Base-by-base conservation (phyloP, 2,113 vertebrate species). In the Corvus cornix region DNA sequence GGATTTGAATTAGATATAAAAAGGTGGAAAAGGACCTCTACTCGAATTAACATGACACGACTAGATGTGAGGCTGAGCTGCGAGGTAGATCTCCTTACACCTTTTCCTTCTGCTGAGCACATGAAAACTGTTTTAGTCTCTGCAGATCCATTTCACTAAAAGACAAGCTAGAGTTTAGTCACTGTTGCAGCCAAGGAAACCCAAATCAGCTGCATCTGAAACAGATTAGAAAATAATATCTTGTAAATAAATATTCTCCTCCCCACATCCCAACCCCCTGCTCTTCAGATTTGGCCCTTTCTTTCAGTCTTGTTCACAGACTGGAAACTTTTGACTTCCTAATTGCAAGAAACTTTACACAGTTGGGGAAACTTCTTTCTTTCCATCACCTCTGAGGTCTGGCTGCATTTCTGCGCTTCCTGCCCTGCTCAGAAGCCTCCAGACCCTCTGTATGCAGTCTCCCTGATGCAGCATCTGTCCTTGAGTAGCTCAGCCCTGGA, bases 41-140 rank as follows among this genome's bases (percentile, higher is more conserved):
- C 16, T 68, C 49, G 58, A 75, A 58, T n/a, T 56, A 58, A 35
- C 1, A 2, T 41, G 28, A 21, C 31, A 24, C 0, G 0, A 56
- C 43, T 18, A 0, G 0, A 23, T 0, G 2, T 74, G 44, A 74
- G 46, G 26, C 48, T 56, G 35, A 56, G 26, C 37, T 73, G 35
- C 84, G 63, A 84, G 56, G 37, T 46, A 53, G 56, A 46, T 44
- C 44, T 77, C 43, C 43, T 83, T 30, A 23, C 16, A 66, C 20
- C 14, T 94, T 89, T 55, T 92, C 51, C 53, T 92, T 84, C n/a
- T 63, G 60, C 28, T 39, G 44, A 63, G 21, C 35, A 51, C 3
- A 1, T 21, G 46, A 79, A 48, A 90, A 79, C 11, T n/a, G 4
- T 80, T 83, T 83, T 19, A 24, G 5, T 33, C 55, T 76, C 51